Base-by-base conservation (phyloP, 2,888 invertebrate species). In the Alentia gelatinosa region DNA sequence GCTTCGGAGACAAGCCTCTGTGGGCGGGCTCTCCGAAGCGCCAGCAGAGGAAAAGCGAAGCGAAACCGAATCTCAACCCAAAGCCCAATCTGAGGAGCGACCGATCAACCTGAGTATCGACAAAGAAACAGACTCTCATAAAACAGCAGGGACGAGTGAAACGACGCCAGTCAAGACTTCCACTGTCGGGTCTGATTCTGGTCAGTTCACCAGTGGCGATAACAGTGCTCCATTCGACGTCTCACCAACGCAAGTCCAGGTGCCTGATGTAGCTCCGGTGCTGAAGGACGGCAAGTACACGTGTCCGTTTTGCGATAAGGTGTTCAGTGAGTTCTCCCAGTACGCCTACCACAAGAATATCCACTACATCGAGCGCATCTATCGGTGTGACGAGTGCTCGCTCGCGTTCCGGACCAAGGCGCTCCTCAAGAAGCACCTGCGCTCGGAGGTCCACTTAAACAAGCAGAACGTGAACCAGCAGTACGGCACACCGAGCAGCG, bases 351-450 rank as follows among this genome's bases (percentile, higher is more conserved):
- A 99, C 96, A 98, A 98, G 96, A 99, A 99, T 96, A 98, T 99
- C 93, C 99, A 99, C 96, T 98, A 98, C 95, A 97, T 99, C 97
- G 99, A 99, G 96, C 97, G 98, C 92, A 98, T 98, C 89, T 98
- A 98, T 95, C 97, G 98, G 93, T 99, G 99, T 96, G 98, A 98
- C 94, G 97, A 98, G 1, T 99, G 99, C 96, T 98, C 98, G 56
- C 98, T 98, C 39, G 98, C 98, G 94, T 99, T 99, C 95, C 97
- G 98, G 94, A 98, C 98, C 68, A 97, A 98, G 96, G 98, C 98
- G 0, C 98, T 98, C 95, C 97, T 99, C 91, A 98, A 98, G 95
- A 99, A 99, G 96, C 99, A 99, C 95, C 98, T 98, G 96, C 97
- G 98, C 91, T 98, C 98, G 90, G 98, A 98, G 94, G 98, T 98